Conservation (phyloP, 2,113 vertebrate species). For the Miniopterus natalensis region DNA sequence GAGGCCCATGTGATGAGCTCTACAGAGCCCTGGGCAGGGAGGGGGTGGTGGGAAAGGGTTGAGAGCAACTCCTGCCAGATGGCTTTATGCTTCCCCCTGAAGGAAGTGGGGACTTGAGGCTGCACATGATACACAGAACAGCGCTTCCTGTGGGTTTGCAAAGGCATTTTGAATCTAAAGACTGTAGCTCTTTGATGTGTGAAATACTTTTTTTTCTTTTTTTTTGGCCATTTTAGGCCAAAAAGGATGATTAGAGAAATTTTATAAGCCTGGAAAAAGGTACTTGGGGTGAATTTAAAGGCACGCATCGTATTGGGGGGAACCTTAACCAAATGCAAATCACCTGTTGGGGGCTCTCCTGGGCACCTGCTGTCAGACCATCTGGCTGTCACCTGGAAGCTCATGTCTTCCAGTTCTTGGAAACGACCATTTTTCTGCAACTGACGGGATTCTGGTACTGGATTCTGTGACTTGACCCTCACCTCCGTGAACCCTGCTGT, state of each 20-base stretch:
- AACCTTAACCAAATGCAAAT: neutral
- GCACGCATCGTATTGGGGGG: neutral
- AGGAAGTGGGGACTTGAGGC: conserved; percentile 76
- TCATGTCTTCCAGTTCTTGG: neutral
- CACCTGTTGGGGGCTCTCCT: conserved; percentile 11
- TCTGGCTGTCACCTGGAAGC: neutral
- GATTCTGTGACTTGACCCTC: neutral
- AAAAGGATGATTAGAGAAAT: conserved; percentile 56
- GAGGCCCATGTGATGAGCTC: neutral
- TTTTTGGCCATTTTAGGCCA: conserved; percentile 47
- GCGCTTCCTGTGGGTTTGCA: conserved; percentile 78
- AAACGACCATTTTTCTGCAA: neutral
- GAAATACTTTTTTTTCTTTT: conserved; percentile 16
- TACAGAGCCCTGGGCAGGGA: conserved; percentile 17
- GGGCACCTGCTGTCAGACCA: neutral
- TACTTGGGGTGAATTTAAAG: conserved; percentile 43
- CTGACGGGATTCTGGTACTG: neutral
- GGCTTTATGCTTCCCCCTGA: conserved; percentile 72
- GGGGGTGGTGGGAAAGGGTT: conserved; percentile 19
- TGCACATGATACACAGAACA: conserved; percentile 70
- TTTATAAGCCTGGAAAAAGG: conserved; percentile 53
- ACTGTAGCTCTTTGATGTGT: conserved; percentile 61
- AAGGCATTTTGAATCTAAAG: conserved; percentile 77
- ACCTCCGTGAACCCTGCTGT: neutral
- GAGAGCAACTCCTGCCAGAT: conserved; percentile 78